Conservation (phyloP, 35 echinoderm and acorn worm genomes). For the Diadema setosum region DNA sequence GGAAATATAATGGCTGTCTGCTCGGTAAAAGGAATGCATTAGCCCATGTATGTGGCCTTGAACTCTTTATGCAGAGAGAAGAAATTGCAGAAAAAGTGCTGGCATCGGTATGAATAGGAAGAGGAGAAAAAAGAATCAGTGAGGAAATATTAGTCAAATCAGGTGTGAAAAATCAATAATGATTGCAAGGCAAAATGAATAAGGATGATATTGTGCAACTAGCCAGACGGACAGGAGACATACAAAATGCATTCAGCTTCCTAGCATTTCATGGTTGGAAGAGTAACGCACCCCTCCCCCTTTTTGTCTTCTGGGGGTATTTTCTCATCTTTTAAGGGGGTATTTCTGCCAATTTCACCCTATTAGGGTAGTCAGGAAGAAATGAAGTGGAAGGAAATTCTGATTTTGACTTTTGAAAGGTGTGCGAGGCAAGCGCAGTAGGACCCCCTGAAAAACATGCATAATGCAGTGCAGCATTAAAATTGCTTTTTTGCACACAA, state of each 20-base stretch:
- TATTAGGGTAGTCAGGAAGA: neutral
- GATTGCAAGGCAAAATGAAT: neutral
- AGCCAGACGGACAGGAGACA: neutral
- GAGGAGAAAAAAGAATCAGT: neutral
- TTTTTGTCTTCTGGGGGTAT: neutral
- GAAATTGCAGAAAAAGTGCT: neutral
- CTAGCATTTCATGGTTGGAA: neutral
- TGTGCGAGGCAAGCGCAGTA: too few species aligned
- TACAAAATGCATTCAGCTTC: neutral
- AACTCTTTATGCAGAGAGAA: neutral
- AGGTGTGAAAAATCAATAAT: constrained; percentile 3
- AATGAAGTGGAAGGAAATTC: neutral
- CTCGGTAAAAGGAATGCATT: too few species aligned
- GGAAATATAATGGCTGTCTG: too few species aligned
- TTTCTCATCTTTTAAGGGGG: constrained; percentile 7
- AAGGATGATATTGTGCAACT: neutral
- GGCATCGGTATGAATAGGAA: too few species aligned
- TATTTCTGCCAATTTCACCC: constrained; percentile 8
- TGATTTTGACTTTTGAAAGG: neutral
- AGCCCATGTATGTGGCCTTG: neutral
- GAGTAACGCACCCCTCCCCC: neutral
- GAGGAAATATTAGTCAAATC: constrained; percentile 11
- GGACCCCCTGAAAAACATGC: too few species aligned
- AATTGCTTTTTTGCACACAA: too few species aligned
- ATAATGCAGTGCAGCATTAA: too few species aligned